These are phyloP conservation scores for Diaphora mendica DNA, from an alignment of 2,888 invertebrate genomes.

Conservation along the genomic window DNA sequence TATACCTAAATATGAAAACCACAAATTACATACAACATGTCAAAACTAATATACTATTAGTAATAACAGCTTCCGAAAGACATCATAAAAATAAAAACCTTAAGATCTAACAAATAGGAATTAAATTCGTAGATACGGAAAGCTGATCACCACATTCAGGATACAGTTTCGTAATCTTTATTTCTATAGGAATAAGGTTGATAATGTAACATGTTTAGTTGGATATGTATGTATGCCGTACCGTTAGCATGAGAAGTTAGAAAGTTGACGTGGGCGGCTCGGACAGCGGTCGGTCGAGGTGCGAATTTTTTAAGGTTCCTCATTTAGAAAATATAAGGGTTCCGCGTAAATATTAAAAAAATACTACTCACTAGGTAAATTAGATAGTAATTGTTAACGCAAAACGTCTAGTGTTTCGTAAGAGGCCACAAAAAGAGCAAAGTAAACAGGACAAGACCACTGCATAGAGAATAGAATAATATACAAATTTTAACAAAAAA, in stretches of 20 bases:
- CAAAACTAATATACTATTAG: constrained; percentile 9
- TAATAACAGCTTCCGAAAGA: constrained; percentile 10
- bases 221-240: constrained; percentile 48
- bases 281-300: constrained; percentile 24
- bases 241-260: constrained; percentile 50
- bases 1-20: constrained; percentile 1
- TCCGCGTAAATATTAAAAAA: background rate
- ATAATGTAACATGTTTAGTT: constrained; percentile 20
- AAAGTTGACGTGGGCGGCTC: constrained; percentile 44
- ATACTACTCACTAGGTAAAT: no score
- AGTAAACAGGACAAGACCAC: no score
- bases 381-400: no score
- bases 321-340: background rate
- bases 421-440: no score
- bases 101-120: background rate
- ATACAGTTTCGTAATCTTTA: constrained; percentile 23
- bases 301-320: constrained; percentile 19
- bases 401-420: no score
- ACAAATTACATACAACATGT: constrained; percentile 2
- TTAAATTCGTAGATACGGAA: background rate
- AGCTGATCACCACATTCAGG: constrained; percentile 6
- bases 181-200: constrained; percentile 15
- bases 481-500: no score
- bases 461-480: no score
- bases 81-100: constrained; percentile 3